phyloP scores from a whole-genome alignment of 2,888 invertebrate species.

The Stenodema calcarata region DNA sequence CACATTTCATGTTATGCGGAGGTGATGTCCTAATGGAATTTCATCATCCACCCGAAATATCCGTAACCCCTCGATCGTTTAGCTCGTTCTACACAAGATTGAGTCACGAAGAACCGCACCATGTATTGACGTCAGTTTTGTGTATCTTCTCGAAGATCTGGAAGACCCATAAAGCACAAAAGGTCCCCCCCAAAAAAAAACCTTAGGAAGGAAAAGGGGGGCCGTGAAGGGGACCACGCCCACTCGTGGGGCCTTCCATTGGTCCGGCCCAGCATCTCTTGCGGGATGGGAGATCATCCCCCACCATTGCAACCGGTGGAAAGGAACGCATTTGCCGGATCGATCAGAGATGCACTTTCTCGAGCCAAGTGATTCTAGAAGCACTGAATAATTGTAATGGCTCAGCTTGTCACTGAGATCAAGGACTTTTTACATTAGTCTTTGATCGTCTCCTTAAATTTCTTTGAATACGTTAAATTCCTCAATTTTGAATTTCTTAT shows the following conservation, averaged over 20 bases:
- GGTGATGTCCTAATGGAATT: too few species aligned
- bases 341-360: not conserved
- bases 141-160: not conserved
- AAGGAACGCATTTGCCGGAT: not conserved
- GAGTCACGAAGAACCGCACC: not conserved
- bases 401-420: too few species aligned
- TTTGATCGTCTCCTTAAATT: too few species aligned
- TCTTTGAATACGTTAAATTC: too few species aligned
- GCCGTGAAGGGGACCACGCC: constrained; percentile 3
- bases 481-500: too few species aligned
- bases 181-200: not conserved
- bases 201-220: not conserved
- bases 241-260: not conserved
- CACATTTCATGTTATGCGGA: too few species aligned
- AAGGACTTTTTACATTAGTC: too few species aligned
- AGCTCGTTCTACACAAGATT: not conserved
- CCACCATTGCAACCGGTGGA: not conserved
- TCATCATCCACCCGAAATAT: too few species aligned
- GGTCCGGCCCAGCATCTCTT: not conserved
- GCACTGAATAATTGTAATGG: not conserved
- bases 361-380: not conserved
- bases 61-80: not conserved
- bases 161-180: not conserved
- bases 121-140: not conserved
- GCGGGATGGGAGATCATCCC: not conserved